phyloP scores from a whole-genome alignment of 2,113 vertebrate genomes.

The Noturus placidus region DNA sequence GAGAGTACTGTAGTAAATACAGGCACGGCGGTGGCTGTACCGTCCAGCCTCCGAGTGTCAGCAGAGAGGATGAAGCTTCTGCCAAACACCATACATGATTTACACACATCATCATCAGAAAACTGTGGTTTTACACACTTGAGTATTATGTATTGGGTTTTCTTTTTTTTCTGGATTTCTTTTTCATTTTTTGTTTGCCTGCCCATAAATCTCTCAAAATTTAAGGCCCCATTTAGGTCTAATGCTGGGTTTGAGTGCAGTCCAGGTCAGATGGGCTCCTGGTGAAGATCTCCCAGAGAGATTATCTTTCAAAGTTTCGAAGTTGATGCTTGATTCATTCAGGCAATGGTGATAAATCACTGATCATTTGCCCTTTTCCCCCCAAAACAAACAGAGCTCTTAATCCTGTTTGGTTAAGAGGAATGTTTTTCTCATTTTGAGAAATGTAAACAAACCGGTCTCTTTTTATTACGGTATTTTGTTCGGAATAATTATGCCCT shows the following conservation, averaged over 20 bases:
- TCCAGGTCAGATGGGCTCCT: slow-evolving; percentile 48
- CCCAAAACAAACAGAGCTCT: slow-evolving; percentile 36
- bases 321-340: slow-evolving; percentile 54
- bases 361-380: slow-evolving; percentile 37
- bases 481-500: slow-evolving; percentile 54
- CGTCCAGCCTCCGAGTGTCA: slow-evolving; percentile 58
- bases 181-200: slow-evolving; percentile 47
- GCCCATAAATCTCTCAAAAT: slow-evolving; percentile 60
- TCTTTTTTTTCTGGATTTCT: slow-evolving; percentile 30
- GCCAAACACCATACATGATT: slow-evolving; percentile 66
- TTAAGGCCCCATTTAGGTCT: slow-evolving; percentile 61
- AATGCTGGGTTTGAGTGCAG: slow-evolving; percentile 47
- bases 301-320: slow-evolving; percentile 53
- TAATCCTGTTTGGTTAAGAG: slow-evolving; percentile 53
- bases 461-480: slow-evolving; percentile 28
- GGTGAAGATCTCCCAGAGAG: slow-evolving; percentile 38
- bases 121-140: slow-evolving; percentile 60
- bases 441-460: slow-evolving; percentile 34
- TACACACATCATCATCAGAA: slow-evolving; percentile 64
- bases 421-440: slow-evolving; percentile 38
- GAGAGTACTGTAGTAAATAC: slow-evolving; percentile 69
- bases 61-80: slow-evolving; percentile 51
- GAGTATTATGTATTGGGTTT: slow-evolving; percentile 60
- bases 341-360: slow-evolving; percentile 60
- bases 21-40: slow-evolving; percentile 51